Evolutionary conservation across 1,140 invertebrate genomes (phyloP), one percentile per base, ranked within the genome.

Genomic region (Magallana angulata): DNA sequence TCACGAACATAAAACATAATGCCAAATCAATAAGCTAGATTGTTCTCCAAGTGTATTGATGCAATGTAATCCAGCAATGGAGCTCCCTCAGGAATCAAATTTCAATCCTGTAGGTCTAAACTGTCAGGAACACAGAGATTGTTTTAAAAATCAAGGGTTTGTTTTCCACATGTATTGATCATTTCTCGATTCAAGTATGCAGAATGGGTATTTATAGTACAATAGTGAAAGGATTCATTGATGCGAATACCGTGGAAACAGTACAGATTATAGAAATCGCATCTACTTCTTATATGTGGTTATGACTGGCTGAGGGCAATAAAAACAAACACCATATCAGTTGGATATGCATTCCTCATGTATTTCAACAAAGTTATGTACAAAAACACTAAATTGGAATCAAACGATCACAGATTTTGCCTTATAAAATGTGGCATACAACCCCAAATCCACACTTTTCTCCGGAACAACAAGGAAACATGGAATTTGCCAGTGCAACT

Each of bases 291-390:
- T 12, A 71, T 71, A 11, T 71, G 7, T 30, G n/a, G 24, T 24
- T 9, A 18, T 71, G 18, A 11, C 30, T 24, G 8, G 30, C 24
- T 36, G 18, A 30, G 68, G 36, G 36, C 36, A 64, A 76, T 76
- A 30, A 76, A 30, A 76, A 76, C 68, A 76, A 76, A 76, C 68
- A 76, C 14, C 68, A 76, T 76, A 76, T 91, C 57, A 57, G 81
- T 82, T 58, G 81, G 81, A 82, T 82, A 82, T 82, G 81, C 81
- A 82, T 82, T 82, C 81, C 81, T 82, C 57, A 82, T 82, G 81
- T 82, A 82, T 82, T 82, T 82, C 81, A 82, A 82, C 81, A 82
- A 48, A 82, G 81, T 82, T 82, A 82, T 82, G 81, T 82, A 82
- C 81, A 82, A 82, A 82, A 82, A 82, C 81, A 58, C 81, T 82